Percentiles rank a stretch among this genome's conserved stretches.
Conservation (phyloP, 2,113 vertebrate genomes). For the Pseudorhombus dupliciocellatus region DNA sequence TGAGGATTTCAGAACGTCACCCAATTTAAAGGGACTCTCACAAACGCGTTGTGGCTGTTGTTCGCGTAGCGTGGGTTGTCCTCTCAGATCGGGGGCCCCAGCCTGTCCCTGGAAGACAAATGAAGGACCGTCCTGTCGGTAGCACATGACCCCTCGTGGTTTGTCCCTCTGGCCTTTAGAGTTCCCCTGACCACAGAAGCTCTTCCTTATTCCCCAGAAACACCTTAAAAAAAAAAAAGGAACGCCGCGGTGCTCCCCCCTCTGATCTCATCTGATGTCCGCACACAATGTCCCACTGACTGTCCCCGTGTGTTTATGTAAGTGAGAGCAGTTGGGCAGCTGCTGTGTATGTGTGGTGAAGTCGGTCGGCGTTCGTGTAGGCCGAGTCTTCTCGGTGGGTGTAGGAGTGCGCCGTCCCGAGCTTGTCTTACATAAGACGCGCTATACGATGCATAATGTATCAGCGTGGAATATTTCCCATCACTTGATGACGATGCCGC, state of each 20-base stretch:
- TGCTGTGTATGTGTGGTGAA: neutral
- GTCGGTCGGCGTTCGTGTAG: constrained; percentile 11
- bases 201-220: constrained; percentile 24
- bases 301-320: neutral
- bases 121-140: neutral
- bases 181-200: constrained; percentile 27
- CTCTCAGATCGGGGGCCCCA: too few relatives aligned
- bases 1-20: too few relatives aligned
- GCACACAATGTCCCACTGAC: neutral
- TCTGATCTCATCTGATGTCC: constrained; percentile 25
- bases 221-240: too few relatives aligned
- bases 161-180: constrained; percentile 3
- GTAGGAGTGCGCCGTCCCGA: constrained; percentile 49
- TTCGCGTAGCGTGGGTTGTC: too few relatives aligned
- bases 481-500: constrained; percentile 22
- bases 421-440: constrained; percentile 52
- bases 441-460: constrained; percentile 54
- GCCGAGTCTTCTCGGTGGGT: constrained; percentile 39
- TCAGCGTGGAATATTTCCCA: constrained; percentile 29
- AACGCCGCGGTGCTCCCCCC: neutral
- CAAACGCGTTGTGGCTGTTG: too few relatives aligned
- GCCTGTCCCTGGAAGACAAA: too few relatives aligned
- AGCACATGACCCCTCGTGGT: constrained; percentile 8
- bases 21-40: too few relatives aligned
- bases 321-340: neutral